Conservation (phyloP, 1,140 invertebrate genomes). For the Frieseomelitta varia region DNA sequence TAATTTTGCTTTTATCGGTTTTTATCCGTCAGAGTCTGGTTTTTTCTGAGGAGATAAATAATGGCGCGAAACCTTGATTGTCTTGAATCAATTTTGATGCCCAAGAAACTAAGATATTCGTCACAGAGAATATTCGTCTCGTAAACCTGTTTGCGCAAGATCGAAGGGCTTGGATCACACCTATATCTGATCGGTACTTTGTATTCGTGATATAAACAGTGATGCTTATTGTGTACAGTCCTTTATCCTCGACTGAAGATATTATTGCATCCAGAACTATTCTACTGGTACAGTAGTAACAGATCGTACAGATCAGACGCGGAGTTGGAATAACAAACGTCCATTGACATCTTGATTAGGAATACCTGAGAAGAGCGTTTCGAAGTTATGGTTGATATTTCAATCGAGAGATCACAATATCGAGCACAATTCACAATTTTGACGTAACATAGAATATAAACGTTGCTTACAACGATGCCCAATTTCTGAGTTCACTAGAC, state of each 20-base stretch:
- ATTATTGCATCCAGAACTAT: slow-evolving; percentile 8
- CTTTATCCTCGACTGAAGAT: slow-evolving; percentile 5
- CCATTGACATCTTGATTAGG: slow-evolving; percentile 19
- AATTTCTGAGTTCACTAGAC: not conserved
- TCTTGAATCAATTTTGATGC: not conserved
- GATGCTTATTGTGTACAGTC: slow-evolving; percentile 22
- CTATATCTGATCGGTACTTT: not conserved
- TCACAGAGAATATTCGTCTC: not conserved
- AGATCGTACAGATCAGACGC: slow-evolving; percentile 30
- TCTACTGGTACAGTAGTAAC: slow-evolving; percentile 27
- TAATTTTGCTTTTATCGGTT: slow-evolving; percentile 17
- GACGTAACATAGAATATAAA: too few relatives aligned
- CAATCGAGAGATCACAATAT: not conserved
- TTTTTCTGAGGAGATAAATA: not conserved
- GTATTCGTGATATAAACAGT: too few relatives aligned
- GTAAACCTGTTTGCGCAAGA: not conserved
- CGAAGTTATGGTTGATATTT: slow-evolving; percentile 23
- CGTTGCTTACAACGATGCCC: too few relatives aligned
- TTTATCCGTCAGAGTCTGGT: not conserved
- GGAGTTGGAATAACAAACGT: not conserved
- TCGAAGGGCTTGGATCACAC: not conserved
- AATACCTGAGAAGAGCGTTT: not conserved
- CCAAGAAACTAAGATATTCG: too few relatives aligned
- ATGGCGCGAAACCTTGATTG: not conserved
- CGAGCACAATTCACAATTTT: too few relatives aligned